Conservation (phyloP, 1,140 invertebrate genomes). For the Prorops nasuta region DNA sequence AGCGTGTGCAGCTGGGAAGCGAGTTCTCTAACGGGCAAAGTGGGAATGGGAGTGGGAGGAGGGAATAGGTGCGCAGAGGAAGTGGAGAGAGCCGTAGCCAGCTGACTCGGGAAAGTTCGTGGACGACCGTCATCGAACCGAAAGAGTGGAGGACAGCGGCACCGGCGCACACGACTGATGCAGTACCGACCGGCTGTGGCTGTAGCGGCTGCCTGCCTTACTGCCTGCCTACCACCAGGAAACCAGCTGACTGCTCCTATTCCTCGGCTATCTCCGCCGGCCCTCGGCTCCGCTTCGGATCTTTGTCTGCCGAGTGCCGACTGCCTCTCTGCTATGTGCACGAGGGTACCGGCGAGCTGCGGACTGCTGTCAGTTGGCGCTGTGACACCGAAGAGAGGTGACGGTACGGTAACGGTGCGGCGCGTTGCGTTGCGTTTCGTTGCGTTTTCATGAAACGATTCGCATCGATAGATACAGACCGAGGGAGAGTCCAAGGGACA, state of each 20-base stretch:
- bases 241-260: slow-evolving; percentile 37
- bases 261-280: slow-evolving; percentile 8
- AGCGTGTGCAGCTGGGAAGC: too few species aligned
- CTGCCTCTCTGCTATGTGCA: slow-evolving; percentile 21
- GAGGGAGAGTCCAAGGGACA: too few species aligned
- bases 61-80: too few species aligned
- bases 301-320: slow-evolving; percentile 21
- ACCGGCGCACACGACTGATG: background rate
- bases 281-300: slow-evolving; percentile 23
- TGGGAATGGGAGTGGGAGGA: too few species aligned
- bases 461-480: too few species aligned
- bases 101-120: slow-evolving; percentile 34
- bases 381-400: slow-evolving; percentile 35
- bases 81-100: too few species aligned
- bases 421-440: background rate
- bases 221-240: background rate
- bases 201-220: slow-evolving; percentile 24
- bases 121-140: slow-evolving; percentile 23
- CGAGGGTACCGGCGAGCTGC: slow-evolving; percentile 40
- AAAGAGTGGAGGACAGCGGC: slow-evolving; percentile 8
- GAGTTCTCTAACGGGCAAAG: too few species aligned
- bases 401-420: too few species aligned
- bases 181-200: slow-evolving; percentile 16
- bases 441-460: too few species aligned
- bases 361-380: slow-evolving; percentile 41